A percentile compares a stretch with the other conserved stretches of the same genome.
These are phyloP conservation scores for Gorsachius magnificus DNA, from an alignment of 2,797 vertebrate species.

Conservation along the genomic window DNA sequence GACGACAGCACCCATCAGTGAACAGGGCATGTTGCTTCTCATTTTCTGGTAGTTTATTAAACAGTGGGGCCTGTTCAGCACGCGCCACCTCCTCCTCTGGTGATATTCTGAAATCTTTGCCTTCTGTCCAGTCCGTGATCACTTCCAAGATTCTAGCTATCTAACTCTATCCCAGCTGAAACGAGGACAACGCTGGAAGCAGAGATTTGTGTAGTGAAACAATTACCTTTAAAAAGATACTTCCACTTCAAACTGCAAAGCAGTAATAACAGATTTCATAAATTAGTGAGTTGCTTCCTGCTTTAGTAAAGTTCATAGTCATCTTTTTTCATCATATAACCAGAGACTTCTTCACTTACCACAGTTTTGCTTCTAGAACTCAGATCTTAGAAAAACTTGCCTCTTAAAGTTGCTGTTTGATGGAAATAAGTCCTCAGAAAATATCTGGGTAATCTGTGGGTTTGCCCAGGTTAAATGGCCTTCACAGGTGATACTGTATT, in stretches of 20 bases:
- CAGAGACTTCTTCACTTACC: background rate
- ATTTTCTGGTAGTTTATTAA: no score
- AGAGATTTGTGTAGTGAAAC: background rate
- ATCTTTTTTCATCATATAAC: background rate
- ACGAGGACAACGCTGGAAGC: background rate
- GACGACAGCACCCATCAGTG: no score
- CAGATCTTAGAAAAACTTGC: background rate
- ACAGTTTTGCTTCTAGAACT: background rate
- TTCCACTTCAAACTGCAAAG: slow-evolving; percentile 1
- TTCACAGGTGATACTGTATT: background rate
- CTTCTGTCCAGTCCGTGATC: no score
- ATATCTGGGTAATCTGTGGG: background rate
- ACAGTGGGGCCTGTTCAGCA: no score
- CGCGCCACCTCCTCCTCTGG: no score
- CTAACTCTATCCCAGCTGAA: no score
- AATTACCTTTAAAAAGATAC: background rate
- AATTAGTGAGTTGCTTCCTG: background rate
- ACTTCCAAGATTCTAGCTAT: no score
- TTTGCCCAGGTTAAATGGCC: background rate
- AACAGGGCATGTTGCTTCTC: no score
- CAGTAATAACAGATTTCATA: background rate
- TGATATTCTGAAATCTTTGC: no score
- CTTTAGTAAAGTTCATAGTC: background rate
- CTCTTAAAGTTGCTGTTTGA: background rate
- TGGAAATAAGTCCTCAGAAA: background rate